Percentiles rank a stretch among this genome's conserved stretches.
Evolutionary conservation across 1,140 invertebrate genomes (phyloP).

Genomic region (Drosophila insularis): DNA sequence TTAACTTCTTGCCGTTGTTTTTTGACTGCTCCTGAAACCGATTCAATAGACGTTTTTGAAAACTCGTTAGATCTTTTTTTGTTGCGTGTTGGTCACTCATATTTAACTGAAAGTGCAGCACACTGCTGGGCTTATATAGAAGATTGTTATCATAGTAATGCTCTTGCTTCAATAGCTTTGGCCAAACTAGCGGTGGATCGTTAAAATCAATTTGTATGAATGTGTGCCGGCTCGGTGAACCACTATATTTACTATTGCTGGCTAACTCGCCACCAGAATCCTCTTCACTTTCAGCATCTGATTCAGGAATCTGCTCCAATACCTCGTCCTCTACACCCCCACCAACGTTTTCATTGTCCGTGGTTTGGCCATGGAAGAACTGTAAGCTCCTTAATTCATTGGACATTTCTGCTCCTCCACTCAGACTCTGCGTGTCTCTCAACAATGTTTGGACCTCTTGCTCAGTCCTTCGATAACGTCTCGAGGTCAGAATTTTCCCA

Average conservation of each 20-base stretch:
- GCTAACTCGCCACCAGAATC: constrained; percentile 28
- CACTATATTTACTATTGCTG: neutral
- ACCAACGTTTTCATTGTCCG: neutral
- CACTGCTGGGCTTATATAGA: constrained; percentile 42
- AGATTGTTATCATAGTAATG: constrained; percentile 47
- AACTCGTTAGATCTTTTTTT: neutral
- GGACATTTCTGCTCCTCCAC: constrained; percentile 18
- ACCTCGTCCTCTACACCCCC: neutral
- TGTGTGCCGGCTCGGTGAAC: constrained; percentile 29
- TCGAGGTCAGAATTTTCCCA: constrained; percentile 62
- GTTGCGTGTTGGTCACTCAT: constrained; percentile 5
- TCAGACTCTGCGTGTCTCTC: neutral
- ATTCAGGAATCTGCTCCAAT: neutral
- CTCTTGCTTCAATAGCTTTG: constrained; percentile 14
- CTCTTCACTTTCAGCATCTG: constrained; percentile 10
- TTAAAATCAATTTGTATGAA: constrained; percentile 68
- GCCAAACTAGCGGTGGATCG: constrained; percentile 46
- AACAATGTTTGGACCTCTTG: constrained; percentile 60
- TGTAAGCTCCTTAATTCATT: constrained; percentile 38
- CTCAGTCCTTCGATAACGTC: constrained; percentile 56
- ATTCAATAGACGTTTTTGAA: constrained; percentile 65
- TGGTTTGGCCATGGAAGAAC: constrained; percentile 51
- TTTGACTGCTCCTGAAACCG: constrained; percentile 61
- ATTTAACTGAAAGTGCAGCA: constrained; percentile 36
- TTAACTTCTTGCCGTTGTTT: constrained; percentile 27